phyloP scores from a whole-genome alignment of 2,888 invertebrate genomes.

The Scrobipalpa atriplicella region DNA sequence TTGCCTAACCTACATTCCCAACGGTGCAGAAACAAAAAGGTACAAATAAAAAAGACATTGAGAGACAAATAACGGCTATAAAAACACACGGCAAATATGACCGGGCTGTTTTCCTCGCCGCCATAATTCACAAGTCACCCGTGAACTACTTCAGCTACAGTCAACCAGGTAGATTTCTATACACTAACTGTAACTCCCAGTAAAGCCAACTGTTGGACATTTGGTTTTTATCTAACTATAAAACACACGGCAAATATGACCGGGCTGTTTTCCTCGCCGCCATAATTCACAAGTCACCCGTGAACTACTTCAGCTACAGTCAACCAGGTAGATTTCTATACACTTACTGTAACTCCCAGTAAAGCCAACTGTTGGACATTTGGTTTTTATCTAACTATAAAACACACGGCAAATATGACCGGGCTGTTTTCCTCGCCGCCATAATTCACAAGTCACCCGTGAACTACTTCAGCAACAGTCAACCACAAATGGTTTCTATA shows the following conservation, averaged over 20 bases:
- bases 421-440: slow-evolving; percentile 36
- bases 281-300: background rate
- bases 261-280: too few relatives aligned
- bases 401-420: slow-evolving; percentile 40
- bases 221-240: background rate
- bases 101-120: slow-evolving; percentile 39
- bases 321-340: too few relatives aligned
- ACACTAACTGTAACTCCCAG: background rate
- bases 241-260: too few relatives aligned
- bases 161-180: background rate
- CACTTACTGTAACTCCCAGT: too few relatives aligned
- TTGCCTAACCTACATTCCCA: slow-evolving; percentile 4
- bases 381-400: slow-evolving; percentile 19
- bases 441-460: slow-evolving; percentile 40
- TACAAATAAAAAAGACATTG: slow-evolving; percentile 27
- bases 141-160: background rate
- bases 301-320: too few relatives aligned
- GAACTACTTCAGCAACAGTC: background rate
- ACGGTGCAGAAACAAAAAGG: slow-evolving; percentile 2
- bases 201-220: background rate
- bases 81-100: slow-evolving; percentile 41
- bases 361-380: too few relatives aligned
- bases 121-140: slow-evolving; percentile 41
- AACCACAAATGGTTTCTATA: background rate
- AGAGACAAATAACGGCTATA: slow-evolving; percentile 38